Evolutionary conservation across 2,888 invertebrate genomes (phyloP).

Genomic region (Peribatodes rhomboidaria): DNA sequence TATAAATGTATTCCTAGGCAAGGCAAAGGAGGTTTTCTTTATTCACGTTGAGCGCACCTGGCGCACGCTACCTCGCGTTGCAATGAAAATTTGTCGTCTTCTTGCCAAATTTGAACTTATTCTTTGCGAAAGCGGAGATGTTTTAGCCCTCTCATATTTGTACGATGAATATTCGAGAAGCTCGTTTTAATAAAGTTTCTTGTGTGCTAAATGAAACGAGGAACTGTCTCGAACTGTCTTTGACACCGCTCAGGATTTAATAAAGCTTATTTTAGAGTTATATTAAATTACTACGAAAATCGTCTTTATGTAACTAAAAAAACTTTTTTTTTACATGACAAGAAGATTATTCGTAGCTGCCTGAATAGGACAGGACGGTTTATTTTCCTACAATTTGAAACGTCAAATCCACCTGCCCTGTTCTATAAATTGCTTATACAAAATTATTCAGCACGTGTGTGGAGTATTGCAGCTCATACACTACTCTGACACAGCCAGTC

Average conservation of each 20-base stretch:
- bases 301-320: not conserved
- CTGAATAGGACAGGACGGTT: constrained; percentile 13
- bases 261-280: not conserved
- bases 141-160: constrained; percentile 63
- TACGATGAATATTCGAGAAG: constrained; percentile 57
- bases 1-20: constrained; percentile 68
- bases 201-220: constrained; percentile 52
- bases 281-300: not conserved
- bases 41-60: constrained; percentile 75
- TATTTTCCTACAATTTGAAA: constrained; percentile 21
- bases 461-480: constrained; percentile 47
- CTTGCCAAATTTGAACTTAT: constrained; percentile 76
- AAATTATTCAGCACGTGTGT: constrained; percentile 35
- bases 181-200: constrained; percentile 56
- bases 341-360: constrained; percentile 4
- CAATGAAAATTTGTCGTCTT: constrained; percentile 79
- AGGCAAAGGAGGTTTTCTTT: constrained; percentile 66
- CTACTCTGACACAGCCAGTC: constrained; percentile 42
- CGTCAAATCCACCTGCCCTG: constrained; percentile 31
- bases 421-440: constrained; percentile 32
- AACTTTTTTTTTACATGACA: not conserved
- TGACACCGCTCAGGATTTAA: constrained; percentile 3
- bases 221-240: constrained; percentile 1
- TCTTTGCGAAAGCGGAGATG: constrained; percentile 62
- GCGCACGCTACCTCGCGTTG: constrained; percentile 57